Percentiles rank a stretch among this genome's conserved stretches.
Evolutionary conservation across 2,888 invertebrate genomes (phyloP).

Genomic region (Tenthredo notha): DNA sequence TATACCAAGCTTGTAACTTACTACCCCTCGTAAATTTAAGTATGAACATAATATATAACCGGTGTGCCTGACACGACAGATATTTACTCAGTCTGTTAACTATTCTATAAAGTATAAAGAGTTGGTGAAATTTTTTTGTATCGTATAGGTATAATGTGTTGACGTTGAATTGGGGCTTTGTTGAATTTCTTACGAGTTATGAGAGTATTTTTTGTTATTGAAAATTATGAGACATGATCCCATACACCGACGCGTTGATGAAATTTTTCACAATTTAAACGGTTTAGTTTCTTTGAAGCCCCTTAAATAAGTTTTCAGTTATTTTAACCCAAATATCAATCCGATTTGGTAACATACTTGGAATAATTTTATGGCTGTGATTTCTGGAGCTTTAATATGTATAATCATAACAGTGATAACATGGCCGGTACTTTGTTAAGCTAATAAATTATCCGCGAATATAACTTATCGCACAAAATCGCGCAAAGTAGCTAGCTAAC

Average conservation of each 20-base stretch:
- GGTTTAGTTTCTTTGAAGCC: not conserved
- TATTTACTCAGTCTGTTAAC: not conserved
- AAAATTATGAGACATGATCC: not conserved
- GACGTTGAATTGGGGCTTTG: not conserved
- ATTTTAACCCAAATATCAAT: slow-evolving; percentile 46
- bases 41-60: slow-evolving; percentile 7
- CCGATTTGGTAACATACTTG: slow-evolving; percentile 38
- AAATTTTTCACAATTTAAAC: slow-evolving; percentile 4
- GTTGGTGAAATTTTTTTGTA: not conserved
- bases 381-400: not conserved
- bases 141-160: not conserved
- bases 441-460: slow-evolving; percentile 18
- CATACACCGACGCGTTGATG: not conserved
- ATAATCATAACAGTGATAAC: slow-evolving; percentile 45
- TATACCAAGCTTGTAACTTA: not conserved
- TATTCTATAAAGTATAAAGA: not conserved
- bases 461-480: not conserved
- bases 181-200: not conserved
- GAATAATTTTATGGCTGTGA: slow-evolving; percentile 27
- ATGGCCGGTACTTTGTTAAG: not conserved
- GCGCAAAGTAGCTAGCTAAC: not conserved
- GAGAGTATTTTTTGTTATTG: not conserved
- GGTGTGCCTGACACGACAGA: slow-evolving; percentile 1
- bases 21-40: slow-evolving; percentile 19
- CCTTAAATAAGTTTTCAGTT: slow-evolving; percentile 12